phyloP scores from a whole-genome alignment of 2,113 vertebrate species.

The Labeo rohita region DNA sequence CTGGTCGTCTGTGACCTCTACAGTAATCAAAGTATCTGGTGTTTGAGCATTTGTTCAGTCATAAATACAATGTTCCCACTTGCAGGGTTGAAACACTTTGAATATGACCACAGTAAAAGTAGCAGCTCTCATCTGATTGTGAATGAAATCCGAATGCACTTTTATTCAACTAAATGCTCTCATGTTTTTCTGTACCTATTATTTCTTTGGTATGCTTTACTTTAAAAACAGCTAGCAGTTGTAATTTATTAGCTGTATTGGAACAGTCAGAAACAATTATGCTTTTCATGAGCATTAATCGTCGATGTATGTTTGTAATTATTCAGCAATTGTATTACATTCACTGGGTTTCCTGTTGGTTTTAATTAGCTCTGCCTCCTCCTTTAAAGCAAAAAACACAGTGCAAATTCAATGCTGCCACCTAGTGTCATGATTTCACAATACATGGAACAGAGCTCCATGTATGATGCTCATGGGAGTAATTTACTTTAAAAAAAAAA shows the following conservation, averaged over 20 bases:
- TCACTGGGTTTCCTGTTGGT: constrained; percentile 43
- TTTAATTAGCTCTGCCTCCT: constrained; percentile 39
- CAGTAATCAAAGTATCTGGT: not conserved
- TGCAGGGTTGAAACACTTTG: not conserved
- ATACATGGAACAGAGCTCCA: no score
- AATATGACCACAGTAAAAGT: not conserved
- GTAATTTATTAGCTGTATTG: not conserved
- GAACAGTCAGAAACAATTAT: constrained; percentile 11
- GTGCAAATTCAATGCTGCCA: constrained; percentile 45
- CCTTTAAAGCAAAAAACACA: not conserved
- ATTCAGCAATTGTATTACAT: constrained; percentile 36
- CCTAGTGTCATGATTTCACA: constrained; percentile 35
- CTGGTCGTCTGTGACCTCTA: not conserved
- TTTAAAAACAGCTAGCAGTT: not conserved
- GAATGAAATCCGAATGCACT: not conserved
- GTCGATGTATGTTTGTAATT: constrained; percentile 24
- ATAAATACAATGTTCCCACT: not conserved
- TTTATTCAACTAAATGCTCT: not conserved
- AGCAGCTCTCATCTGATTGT: not conserved
- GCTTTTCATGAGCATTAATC: constrained; percentile 20
- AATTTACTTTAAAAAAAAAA: not conserved
- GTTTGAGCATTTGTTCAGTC: constrained; percentile 3
- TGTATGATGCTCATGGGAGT: not conserved
- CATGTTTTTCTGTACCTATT: not conserved
- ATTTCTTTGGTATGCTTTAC: constrained; percentile 5